A percentile compares a stretch with the other conserved stretches of the same genome.
These are phyloP conservation scores for Oncopeltus fasciatus DNA, from an alignment of 1,140 invertebrate genomes.

Conservation along the genomic window DNA sequence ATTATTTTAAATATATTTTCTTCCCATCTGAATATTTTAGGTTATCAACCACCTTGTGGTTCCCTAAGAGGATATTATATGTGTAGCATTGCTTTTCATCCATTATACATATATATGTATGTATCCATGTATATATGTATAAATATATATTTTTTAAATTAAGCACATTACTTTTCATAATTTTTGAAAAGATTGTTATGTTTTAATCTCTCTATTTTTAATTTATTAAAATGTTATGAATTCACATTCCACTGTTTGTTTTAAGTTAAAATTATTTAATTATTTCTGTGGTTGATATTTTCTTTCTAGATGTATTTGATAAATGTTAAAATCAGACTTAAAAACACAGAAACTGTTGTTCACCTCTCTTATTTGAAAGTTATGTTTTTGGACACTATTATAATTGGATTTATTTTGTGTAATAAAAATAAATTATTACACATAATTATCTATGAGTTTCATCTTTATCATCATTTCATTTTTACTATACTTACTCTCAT, in stretches of 20 bases:
- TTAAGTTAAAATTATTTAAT: not conserved
- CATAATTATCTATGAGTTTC: not conserved
- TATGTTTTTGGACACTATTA: slow-evolving; percentile 1
- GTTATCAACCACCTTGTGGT: not conserved
- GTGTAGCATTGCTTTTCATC: not conserved
- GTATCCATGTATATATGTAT: not conserved
- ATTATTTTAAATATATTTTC: too few relatives aligned
- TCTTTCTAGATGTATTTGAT: not conserved
- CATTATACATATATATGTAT: not conserved
- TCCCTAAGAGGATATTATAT: not conserved
- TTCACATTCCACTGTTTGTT: slow-evolving; percentile 2
- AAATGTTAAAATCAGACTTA: not conserved
- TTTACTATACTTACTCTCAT: too few relatives aligned
- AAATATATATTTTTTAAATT: not conserved
- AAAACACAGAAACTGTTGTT: not conserved
- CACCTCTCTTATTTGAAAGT: not conserved
- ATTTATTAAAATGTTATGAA: slow-evolving; percentile 4
- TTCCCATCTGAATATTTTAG: not conserved
- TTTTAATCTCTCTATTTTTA: not conserved
- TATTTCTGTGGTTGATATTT: not conserved
- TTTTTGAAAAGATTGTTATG: slow-evolving; percentile 1
- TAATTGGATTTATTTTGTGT: slow-evolving; percentile 2
- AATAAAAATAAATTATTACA: slow-evolving; percentile 1
- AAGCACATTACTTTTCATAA: not conserved
- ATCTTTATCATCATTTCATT: too few relatives aligned